Base-by-base conservation (phyloP, 1,140 invertebrate species). In the Drosophila sp. region DNA sequence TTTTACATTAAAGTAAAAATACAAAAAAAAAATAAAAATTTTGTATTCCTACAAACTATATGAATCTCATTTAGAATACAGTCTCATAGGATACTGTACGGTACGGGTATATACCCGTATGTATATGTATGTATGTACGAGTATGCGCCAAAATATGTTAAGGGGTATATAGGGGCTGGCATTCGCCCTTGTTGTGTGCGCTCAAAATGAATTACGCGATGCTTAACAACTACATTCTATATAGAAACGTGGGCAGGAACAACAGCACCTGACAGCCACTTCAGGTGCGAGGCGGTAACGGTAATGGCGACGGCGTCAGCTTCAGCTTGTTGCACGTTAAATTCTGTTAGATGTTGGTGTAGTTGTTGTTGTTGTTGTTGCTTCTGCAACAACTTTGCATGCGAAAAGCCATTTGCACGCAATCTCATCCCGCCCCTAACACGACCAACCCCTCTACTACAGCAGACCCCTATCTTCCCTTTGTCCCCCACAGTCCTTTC, bases 401-500 rank as follows among this genome's bases (percentile, higher is more conserved):
- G 72, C 66, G 53, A 63, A 80, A 79, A 66, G 72, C 72, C 67
- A 80, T 80, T 80, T 79, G 72, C 78, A 79, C 77, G 78, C 72
- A 80, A 72, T 79, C 61, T 59, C 51, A 29, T 41, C 7, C 56
- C 2, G 2, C 21, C 41, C 6, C 27, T 14, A n/a, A n/a, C n/a
- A n/a, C n/a, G n/a, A n/a, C 27, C 48, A n/a, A 2, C 25, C 2
- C 25, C 5, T 27, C 25, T 27, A 27, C 5, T 5, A 27, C 25
- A 18, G 7, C 18, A 21, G 2, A 27, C 6, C 9, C 21, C 21
- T 48, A 2, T n/a, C 45, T n/a, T 48, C 45, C 9, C n/a, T n/a
- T n/a, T 43, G 21, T 21, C 21, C 4, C 21, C 40, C 40, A 43
- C 14, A 29, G 27, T 7, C 27, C 27, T 6, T 29, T 9, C n/a